Percentiles rank a stretch among this genome's conserved stretches.
phyloP scores from a whole-genome alignment of 2,113 vertebrate species.

The Chaetura pelagica region DNA sequence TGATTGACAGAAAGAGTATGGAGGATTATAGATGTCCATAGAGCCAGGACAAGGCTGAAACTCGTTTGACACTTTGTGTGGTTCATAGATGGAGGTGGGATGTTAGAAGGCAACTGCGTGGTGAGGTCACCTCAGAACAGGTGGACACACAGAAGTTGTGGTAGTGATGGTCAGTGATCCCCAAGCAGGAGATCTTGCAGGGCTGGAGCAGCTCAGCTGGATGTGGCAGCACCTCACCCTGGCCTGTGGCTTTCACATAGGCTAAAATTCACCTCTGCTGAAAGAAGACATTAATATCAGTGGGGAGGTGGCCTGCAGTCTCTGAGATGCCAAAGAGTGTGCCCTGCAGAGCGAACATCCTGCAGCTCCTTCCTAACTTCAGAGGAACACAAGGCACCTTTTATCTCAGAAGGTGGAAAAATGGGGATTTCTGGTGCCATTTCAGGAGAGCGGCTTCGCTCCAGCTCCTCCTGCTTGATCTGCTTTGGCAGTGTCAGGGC shows the following conservation, averaged over 20 bases:
- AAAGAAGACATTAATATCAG: background rate
- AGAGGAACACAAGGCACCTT: background rate
- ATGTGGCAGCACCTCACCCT: background rate
- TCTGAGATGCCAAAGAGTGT: accelerated
- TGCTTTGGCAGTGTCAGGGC: background rate
- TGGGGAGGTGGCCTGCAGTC: background rate
- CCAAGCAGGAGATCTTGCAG: background rate
- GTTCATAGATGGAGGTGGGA: background rate
- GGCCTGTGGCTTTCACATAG: background rate
- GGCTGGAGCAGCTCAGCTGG: background rate
- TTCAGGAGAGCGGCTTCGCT: background rate
- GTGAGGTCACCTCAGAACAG: background rate
- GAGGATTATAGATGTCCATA: background rate
- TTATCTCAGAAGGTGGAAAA: background rate
- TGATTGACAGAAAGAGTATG: background rate
- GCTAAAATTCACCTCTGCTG: accelerated
- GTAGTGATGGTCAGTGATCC: background rate
- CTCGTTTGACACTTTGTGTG: background rate
- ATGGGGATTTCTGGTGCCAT: background rate
- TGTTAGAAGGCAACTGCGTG: background rate
- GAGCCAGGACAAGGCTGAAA: background rate
- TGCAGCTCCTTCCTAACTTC: background rate
- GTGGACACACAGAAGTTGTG: background rate
- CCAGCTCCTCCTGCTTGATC: background rate
- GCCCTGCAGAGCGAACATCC: background rate